Conservation (phyloP, 2,797 vertebrate species). For the Peromyscus eremicus region DNA sequence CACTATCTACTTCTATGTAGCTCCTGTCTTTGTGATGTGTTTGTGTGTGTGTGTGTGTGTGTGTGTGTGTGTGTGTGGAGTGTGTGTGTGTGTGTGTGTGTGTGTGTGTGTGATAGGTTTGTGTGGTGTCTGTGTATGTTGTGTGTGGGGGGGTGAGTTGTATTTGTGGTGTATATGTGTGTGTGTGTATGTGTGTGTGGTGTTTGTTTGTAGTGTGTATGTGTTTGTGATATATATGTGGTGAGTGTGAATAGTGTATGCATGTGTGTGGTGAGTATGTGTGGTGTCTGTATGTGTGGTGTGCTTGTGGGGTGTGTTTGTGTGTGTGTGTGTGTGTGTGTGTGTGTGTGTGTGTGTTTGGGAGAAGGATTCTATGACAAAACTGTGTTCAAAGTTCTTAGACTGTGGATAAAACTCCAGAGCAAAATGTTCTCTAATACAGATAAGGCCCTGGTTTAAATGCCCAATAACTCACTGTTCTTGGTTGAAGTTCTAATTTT, state of each 20-base stretch:
- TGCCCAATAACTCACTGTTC: neutral
- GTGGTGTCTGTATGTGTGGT: too few species aligned
- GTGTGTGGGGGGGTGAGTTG: too few species aligned
- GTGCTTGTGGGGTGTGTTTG: neutral
- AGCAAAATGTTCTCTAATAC: neutral
- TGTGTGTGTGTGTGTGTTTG: neutral
- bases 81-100: neutral
- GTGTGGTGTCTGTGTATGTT: neutral
- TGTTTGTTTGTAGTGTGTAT: neutral
- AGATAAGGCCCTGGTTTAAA: neutral
- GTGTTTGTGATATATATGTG: neutral
- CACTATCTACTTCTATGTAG: neutral
- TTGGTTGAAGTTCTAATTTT: neutral
- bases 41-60: neutral
- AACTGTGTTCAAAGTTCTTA: neutral
- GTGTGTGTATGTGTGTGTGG: neutral
- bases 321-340: neutral
- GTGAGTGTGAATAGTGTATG: neutral
- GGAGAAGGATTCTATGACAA: neutral
- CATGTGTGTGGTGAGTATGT: neutral
- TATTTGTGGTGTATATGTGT: neutral
- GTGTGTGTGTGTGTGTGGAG: neutral
- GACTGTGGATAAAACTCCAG: neutral
- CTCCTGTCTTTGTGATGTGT: neutral
- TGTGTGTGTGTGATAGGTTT: neutral